Evolutionary conservation across 1,140 invertebrate genomes (phyloP).

Genomic region (Acromyrmex echinatior): DNA sequence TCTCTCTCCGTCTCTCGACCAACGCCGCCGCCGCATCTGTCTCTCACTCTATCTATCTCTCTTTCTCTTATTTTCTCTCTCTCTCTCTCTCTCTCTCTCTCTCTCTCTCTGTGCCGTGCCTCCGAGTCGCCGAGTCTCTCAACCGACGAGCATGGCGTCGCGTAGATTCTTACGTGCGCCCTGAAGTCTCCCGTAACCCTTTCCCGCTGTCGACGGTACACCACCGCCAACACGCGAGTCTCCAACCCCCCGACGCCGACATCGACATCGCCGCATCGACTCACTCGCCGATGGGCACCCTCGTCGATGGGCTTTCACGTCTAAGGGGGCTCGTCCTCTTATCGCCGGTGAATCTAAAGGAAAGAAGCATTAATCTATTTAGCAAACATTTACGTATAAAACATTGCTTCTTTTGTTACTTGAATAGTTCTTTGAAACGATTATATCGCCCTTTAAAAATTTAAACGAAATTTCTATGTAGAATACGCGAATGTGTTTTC

Average conservation of each 20-base stretch:
- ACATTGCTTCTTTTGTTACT: slow-evolving; percentile 4
- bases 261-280: slow-evolving; percentile 53
- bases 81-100: slow-evolving; percentile 27
- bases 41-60: slow-evolving; percentile 38
- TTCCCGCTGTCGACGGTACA: slow-evolving; percentile 47
- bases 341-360: slow-evolving; percentile 32
- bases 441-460: slow-evolving; percentile 9
- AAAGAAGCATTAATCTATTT: slow-evolving; percentile 49
- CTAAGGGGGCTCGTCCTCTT: slow-evolving; percentile 35
- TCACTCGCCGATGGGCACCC: slow-evolving; percentile 42
- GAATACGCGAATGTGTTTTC: not conserved
- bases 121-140: slow-evolving; percentile 53
- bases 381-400: slow-evolving; percentile 42
- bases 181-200: slow-evolving; percentile 46
- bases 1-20: slow-evolving; percentile 69
- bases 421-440: not conserved
- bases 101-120: slow-evolving; percentile 50
- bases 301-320: slow-evolving; percentile 38
- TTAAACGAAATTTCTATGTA: not conserved
- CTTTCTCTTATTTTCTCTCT: not conserved
- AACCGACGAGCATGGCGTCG: slow-evolving; percentile 54
- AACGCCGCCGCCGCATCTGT: slow-evolving; percentile 29
- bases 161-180: slow-evolving; percentile 61
- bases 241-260: slow-evolving; percentile 41
- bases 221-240: slow-evolving; percentile 39